Conservation (phyloP, 2,113 vertebrate genomes). For the Corydoras maculifer region DNA sequence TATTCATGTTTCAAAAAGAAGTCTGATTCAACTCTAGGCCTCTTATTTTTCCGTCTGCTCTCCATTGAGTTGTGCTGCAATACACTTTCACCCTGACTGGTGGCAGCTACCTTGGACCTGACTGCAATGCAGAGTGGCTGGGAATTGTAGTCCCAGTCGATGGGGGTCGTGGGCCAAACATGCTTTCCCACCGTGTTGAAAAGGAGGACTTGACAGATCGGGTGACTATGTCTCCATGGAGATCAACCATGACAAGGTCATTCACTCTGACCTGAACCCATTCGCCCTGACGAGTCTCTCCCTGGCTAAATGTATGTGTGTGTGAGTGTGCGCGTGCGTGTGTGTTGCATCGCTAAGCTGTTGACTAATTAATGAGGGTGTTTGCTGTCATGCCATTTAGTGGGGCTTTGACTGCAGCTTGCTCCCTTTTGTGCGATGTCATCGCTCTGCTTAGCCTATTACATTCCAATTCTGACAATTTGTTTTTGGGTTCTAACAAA, state of each 20-base stretch:
- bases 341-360: conserved; percentile 33
- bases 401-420: conserved; percentile 35
- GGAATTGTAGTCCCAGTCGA: conserved; percentile 41
- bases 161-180: conserved; percentile 41
- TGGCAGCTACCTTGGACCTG: conserved; percentile 36
- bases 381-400: conserved; percentile 45
- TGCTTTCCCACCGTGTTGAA: conserved; percentile 47
- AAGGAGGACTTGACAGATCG: conserved; percentile 43
- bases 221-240: conserved; percentile 37
- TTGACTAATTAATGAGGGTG: conserved; percentile 45
- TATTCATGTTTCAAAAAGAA: conserved; percentile 21
- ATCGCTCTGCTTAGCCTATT: conserved; percentile 5
- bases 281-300: conserved; percentile 16
- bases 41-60: conserved; percentile 15
- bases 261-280: conserved; percentile 40
- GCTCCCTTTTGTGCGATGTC: conserved; percentile 28
- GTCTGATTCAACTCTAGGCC: conserved; percentile 28
- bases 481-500: conserved; percentile 2
- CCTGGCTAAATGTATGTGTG: conserved; percentile 16
- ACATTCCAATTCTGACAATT: conserved; percentile 1
- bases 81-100: conserved; percentile 36
- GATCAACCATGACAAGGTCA: conserved; percentile 41
- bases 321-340: conserved; percentile 9
- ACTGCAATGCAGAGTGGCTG: conserved; percentile 42
- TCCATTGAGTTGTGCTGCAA: conserved; percentile 28